Evolutionary conservation across 2,113 vertebrate genomes (phyloP), one percentile per base, ranked within the genome.

Genomic region (Pomatostomus ruficeps): DNA sequence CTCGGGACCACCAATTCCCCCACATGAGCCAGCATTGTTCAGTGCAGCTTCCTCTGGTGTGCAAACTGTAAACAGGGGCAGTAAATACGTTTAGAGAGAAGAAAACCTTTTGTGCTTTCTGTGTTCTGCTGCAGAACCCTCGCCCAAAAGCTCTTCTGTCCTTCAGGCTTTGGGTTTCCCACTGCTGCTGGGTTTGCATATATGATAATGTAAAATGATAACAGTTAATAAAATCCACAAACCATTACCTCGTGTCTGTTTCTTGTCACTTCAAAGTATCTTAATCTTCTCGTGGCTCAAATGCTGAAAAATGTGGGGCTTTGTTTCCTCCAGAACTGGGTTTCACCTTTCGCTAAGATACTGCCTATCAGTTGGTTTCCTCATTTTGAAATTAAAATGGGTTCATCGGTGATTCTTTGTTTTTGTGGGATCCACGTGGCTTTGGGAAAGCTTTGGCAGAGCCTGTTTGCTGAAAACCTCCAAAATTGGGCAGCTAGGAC

Each of bases 201-300:
- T 15, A 7, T 73, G 79, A 48, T 72, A 36, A 57, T 68, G 62
- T 79, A 29, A 75, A 59, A 28, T 63, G 20, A 0, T 33, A 45
- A 49, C 13, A 20, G 12, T 71, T 16, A 95, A 94, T 96, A 94
- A 96, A 96, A 67, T 21, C n/a, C 17, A 14, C 38, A 24, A 25
- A 24, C 24, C n/a, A 5, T 55, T 42, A 3, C 4, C 33, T 25
- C 0, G 0, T 42, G 7, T 54, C 52, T 61, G 28, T 26, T 14
- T 75, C 43, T 54, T 45, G 48, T 68, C 31, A 11, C 77, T 59
- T 61, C 35, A 1, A 7, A 63, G n/a, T 14, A 25, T 43, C 31
- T 25, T 31, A n/a, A 76, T 20, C 10, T 83, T 46, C 57, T 61
- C 1, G 2, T 6, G 3, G 33, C 42, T 40, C 18, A 52, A 38